A percentile compares a stretch with the other conserved stretches of the same genome.
Evolutionary conservation across 2,888 invertebrate genomes (phyloP).

Genomic region (Drosophila infuscata): DNA sequence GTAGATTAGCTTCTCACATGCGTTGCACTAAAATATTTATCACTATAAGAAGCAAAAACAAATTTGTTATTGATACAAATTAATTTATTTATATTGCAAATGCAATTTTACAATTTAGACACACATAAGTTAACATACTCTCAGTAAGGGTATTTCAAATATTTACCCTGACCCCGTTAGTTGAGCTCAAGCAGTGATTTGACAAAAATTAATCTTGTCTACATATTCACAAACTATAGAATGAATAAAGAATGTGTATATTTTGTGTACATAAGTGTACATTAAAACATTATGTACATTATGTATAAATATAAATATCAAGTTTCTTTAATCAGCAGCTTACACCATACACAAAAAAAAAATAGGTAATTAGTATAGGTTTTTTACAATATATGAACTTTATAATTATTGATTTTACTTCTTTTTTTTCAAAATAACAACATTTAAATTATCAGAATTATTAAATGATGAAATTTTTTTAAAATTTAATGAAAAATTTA

Average conservation of each 20-base stretch:
- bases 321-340: neutral
- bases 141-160: neutral
- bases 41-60: neutral
- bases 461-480: neutral
- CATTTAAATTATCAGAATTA: neutral
- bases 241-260: neutral
- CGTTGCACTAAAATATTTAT: neutral
- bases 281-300: neutral
- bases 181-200: constrained; percentile 27
- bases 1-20: no score
- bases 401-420: neutral
- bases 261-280: neutral
- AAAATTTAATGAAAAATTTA: neutral
- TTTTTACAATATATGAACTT: neutral
- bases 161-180: constrained; percentile 7
- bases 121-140: neutral
- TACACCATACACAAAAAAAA: neutral
- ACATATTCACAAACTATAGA: neutral
- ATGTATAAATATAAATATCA: neutral
- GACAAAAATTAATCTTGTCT: constrained; percentile 8
- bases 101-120: neutral
- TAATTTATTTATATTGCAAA: neutral
- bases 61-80: neutral
- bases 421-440: neutral
- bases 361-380: neutral